Conservation (phyloP, 2,888 invertebrate genomes). For the Cephonodes hylas region DNA sequence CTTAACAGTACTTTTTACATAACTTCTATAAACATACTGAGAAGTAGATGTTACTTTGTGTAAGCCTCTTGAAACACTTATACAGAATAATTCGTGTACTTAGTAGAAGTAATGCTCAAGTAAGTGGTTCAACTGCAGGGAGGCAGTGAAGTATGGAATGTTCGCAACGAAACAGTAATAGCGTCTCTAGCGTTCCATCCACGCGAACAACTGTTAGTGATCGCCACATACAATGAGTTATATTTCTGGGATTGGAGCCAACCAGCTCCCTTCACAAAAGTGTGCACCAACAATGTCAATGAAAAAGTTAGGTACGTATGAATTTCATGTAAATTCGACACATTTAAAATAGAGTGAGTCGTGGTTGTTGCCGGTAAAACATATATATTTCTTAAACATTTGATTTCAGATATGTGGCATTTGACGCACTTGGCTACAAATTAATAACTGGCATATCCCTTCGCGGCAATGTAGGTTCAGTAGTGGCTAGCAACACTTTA, state of each 20-base stretch:
- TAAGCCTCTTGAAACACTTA: too few relatives aligned
- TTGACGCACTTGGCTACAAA: conserved; percentile 90
- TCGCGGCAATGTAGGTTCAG: conserved; percentile 42
- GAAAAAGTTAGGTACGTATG: conserved; percentile 88
- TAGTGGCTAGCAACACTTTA: conserved; percentile 28
- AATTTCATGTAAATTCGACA: background rate
- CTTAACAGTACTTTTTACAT: too few relatives aligned
- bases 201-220: conserved; percentile 89
- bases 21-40: too few relatives aligned
- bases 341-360: background rate
- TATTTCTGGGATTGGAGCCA: conserved; percentile 95
- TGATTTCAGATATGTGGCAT: conserved; percentile 87
- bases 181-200: conserved; percentile 95
- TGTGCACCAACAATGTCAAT: conserved; percentile 87
- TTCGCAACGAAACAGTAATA: conserved; percentile 87
- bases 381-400: conserved; percentile 25
- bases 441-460: conserved; percentile 91
- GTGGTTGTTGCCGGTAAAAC: background rate
- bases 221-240: conserved; percentile 91
- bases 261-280: conserved; percentile 87
- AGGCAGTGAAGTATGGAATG: conserved; percentile 92
- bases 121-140: conserved; percentile 76
- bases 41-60: background rate
- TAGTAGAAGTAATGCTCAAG: background rate
- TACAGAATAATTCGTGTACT: too few relatives aligned